Conservation (phyloP, 2,888 invertebrate species). For the Schizotus pectinicornis region DNA sequence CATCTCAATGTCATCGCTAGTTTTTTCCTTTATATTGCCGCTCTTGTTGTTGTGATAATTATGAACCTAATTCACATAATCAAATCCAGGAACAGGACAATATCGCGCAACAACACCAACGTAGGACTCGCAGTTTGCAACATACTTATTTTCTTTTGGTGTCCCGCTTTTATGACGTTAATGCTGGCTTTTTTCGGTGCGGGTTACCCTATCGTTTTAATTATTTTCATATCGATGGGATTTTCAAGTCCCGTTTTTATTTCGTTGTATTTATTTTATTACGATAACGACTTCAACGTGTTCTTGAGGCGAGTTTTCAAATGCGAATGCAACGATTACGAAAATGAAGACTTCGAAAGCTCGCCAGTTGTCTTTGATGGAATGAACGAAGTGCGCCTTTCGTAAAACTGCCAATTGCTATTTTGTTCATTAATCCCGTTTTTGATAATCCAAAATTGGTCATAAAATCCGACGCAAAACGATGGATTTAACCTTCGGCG, state of each 20-base stretch:
- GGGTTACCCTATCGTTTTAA: not conserved
- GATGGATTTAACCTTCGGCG: too few relatives aligned
- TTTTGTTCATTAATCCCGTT: not conserved
- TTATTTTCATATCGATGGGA: slow-evolving; percentile 2
- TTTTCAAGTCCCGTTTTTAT: slow-evolving; percentile 17
- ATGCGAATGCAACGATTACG: slow-evolving; percentile 21
- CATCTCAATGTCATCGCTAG: slow-evolving; percentile 1
- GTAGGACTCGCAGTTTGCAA: slow-evolving; percentile 9
- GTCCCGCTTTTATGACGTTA: slow-evolving; percentile 3
- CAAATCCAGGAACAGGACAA: not conserved
- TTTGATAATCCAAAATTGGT: too few relatives aligned
- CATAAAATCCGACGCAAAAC: too few relatives aligned
- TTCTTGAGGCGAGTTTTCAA: slow-evolving; percentile 21
- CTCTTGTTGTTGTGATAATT: slow-evolving; percentile 1
- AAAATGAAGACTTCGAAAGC: slow-evolving; percentile 8
- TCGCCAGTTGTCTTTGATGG: slow-evolving; percentile 6
- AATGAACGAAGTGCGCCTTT: slow-evolving; percentile 1
- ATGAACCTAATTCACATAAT: slow-evolving; percentile 17
- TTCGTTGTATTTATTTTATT: slow-evolving; percentile 7
- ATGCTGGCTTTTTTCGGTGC: not conserved
- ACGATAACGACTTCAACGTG: slow-evolving; percentile 23
- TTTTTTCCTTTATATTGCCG: not conserved
- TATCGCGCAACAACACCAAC: not conserved
- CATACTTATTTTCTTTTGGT: slow-evolving; percentile 14
- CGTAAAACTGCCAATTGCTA: not conserved